Percentiles rank a stretch among this genome's conserved stretches.
These are phyloP conservation scores for Chloroclystis v-ata DNA, from an alignment of 2,888 invertebrate genomes.

Conservation along the genomic window DNA sequence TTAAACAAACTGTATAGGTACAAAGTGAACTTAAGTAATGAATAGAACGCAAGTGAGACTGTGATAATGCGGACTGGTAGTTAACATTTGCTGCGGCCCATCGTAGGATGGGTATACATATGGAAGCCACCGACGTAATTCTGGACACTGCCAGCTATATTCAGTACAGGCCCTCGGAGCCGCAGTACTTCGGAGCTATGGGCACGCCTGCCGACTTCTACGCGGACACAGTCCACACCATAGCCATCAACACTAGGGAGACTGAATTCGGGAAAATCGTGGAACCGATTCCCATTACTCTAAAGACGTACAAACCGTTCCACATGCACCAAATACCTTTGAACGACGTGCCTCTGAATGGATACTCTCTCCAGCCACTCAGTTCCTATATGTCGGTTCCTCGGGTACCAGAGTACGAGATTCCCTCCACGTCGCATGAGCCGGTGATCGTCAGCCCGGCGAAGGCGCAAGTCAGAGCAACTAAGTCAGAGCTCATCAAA, in stretches of 20 bases:
- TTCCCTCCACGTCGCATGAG: constrained; percentile 40
- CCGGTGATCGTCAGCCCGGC: constrained; percentile 36
- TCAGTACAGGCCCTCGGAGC: constrained; percentile 46
- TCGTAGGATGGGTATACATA: constrained; percentile 75
- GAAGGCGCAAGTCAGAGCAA: constrained; percentile 43
- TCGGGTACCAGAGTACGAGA: constrained; percentile 40
- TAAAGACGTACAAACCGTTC: constrained; percentile 58
- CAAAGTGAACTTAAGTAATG: constrained; percentile 34
- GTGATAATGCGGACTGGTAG: constrained; percentile 46
- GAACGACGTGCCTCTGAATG: constrained; percentile 34
- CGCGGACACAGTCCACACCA: constrained; percentile 59
- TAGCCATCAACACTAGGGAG: constrained; percentile 65
- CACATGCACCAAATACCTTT: constrained; percentile 43
- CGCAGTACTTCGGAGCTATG: constrained; percentile 59
- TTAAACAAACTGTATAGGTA: constrained; percentile 7
- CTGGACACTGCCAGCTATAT: constrained; percentile 61
- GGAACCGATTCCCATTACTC: constrained; percentile 62
- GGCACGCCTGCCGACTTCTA: constrained; percentile 58
- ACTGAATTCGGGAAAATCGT: constrained; percentile 66
- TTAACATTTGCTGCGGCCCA: constrained; percentile 46
- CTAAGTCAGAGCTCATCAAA: constrained; percentile 43
- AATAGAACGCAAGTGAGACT: constrained; percentile 44
- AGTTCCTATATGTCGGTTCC: constrained; percentile 43
- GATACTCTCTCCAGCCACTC: constrained; percentile 48
- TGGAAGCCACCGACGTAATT: constrained; percentile 69